These are phyloP conservation scores for Eupeodes luniger DNA, from an alignment of 2,888 invertebrate species.

Conservation along the genomic window DNA sequence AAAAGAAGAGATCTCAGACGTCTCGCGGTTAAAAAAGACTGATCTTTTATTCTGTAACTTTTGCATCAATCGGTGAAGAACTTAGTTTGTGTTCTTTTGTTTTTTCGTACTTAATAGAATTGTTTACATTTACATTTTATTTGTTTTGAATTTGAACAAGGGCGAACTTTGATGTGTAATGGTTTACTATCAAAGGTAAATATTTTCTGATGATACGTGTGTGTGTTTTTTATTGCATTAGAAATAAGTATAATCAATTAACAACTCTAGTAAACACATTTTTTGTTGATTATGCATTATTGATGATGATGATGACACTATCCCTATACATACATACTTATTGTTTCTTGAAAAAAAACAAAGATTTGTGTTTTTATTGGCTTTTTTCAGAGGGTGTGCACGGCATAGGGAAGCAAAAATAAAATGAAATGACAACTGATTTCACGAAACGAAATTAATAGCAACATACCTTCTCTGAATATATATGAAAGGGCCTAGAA, in stretches of 20 bases:
- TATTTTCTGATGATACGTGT: background rate
- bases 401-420: too few species aligned
- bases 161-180: conserved; percentile 45
- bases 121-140: conserved; percentile 32
- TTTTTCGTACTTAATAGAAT: conserved; percentile 11
- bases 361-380: too few species aligned
- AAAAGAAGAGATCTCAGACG: conserved; percentile 32
- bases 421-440: too few species aligned
- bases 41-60: conserved; percentile 49
- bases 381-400: too few species aligned
- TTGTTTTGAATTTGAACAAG: conserved; percentile 33
- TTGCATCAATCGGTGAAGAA: conserved; percentile 19
- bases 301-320: too few species aligned
- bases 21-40: conserved; percentile 12
- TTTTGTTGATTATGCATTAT: too few species aligned
- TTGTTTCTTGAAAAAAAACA: too few species aligned
- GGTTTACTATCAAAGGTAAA: conserved; percentile 47
- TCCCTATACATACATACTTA: too few species aligned
- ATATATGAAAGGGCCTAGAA: too few species aligned
- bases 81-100: background rate
- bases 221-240: background rate
- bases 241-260: conserved; percentile 3
- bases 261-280: too few species aligned
- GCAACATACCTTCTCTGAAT: too few species aligned
- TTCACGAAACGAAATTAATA: too few species aligned